These are phyloP conservation scores for Vireo altiloquus DNA, from an alignment of 2,113 vertebrate genomes.

Conservation along the genomic window DNA sequence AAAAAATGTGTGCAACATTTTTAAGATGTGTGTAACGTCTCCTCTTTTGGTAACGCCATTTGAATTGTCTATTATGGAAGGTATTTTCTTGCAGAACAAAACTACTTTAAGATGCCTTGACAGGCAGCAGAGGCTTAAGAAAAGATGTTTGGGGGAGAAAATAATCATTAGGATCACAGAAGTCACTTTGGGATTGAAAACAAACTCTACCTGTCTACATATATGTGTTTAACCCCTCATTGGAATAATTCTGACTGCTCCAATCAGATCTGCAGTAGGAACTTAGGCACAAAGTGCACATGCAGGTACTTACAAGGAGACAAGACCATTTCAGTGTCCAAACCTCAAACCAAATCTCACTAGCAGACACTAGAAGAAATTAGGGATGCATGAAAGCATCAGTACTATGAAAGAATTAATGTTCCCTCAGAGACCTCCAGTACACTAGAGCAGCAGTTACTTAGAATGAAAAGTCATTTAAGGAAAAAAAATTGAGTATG, in stretches of 20 bases:
- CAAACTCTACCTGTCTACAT: background rate
- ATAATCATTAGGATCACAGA: background rate
- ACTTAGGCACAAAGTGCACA: background rate
- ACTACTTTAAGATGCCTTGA: background rate
- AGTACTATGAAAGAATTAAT: background rate
- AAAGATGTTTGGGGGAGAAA: background rate
- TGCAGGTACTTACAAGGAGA: background rate
- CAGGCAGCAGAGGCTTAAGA: background rate
- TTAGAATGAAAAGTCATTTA: background rate
- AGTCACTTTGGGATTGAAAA: background rate
- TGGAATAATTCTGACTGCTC: background rate
- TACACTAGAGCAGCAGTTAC: background rate
- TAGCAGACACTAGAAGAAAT: background rate
- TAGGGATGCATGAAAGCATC: background rate
- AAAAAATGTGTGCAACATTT: background rate
- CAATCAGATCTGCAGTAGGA: background rate
- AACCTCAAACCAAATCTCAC: background rate
- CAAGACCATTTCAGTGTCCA: background rate
- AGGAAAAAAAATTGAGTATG: background rate
- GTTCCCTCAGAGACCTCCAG: background rate
- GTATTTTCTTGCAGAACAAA: background rate
- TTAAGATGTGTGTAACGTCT: background rate
- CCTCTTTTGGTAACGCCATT: background rate
- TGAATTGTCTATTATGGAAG: background rate
- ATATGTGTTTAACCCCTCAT: background rate